Conservation (phyloP, 1,140 invertebrate species). For the Cydia pomonella region DNA sequence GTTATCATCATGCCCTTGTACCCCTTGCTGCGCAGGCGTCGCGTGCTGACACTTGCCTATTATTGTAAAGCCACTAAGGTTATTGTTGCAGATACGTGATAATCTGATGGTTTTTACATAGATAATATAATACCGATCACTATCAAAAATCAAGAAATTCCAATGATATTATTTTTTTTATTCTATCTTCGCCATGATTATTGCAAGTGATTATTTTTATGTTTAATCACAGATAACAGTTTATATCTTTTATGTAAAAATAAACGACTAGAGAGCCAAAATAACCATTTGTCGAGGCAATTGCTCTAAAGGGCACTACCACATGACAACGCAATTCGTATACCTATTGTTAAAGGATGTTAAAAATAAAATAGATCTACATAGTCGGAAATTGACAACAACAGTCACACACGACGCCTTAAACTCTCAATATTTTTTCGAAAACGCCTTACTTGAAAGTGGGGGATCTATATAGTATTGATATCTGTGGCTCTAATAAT, state of each 20-base stretch:
- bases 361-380: no score
- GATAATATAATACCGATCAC: not conserved
- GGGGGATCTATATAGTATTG: not conserved
- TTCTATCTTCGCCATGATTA: no score
- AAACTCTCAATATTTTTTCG: not conserved
- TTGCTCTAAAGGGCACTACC: no score
- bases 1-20: slow-evolving; percentile 35
- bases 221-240: no score
- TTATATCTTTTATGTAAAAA: no score
- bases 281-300: no score
- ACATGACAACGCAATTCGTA: no score
- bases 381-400: no score
- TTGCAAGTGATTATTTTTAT: no score
- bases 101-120: not conserved
- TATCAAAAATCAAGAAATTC: not conserved
- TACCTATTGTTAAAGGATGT: no score
- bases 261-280: no score
- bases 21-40: slow-evolving; percentile 35
- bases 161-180: no score
- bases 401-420: not conserved
- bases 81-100: slow-evolving; percentile 35
- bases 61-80: slow-evolving; percentile 34
- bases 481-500: slow-evolving; percentile 4
- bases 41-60: slow-evolving; percentile 36
- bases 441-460: not conserved